Evolutionary conservation across 1,140 invertebrate genomes (phyloP), one percentile per base, ranked within the genome.

Genomic region (Drosophila littoralis): DNA sequence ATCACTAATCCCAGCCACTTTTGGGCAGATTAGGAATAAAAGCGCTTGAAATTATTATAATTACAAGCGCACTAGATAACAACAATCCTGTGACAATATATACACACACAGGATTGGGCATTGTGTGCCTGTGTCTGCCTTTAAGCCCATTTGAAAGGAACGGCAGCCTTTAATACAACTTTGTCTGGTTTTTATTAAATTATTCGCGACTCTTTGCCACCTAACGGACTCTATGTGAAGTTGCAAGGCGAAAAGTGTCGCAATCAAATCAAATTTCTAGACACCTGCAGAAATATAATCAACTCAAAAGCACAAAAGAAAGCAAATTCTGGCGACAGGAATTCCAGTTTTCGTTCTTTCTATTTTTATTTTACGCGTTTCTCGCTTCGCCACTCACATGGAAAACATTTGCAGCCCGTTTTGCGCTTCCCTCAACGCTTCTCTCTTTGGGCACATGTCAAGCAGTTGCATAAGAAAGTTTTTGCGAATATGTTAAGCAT

Each of bases 21-120:
- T 59, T 60, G 35, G 8, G 32, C 15, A 28, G 66, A 57, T 57
- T 15, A 52, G 46, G 12, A 61, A 52, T 48, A 58, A 52, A 50
- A 51, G 59, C 28, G 58, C 46, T 60, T 45, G 46, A 60, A 68
- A 69, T 61, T 60, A 60, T 69, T 61, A 32, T 46, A 61, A 69
- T 61, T 69, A 57, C 38, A 7, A 68, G 57, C 48, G 43, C 12
- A 28, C 43, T 32, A 54, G 33, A 54, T 64, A 50, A 45, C 40
- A 35, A 22, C 42, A 38, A 45, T 22, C 6, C 63, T 46, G n/a
- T 33, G n/a, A 46, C 15, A 46, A 54, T 13, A 17, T 6, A 17
- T 6, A 38, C 50, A 22, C 9, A 28, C 2, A 32, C 17, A 38
- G 40, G 9, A 38, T 8, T 52, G 22, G 35, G 50, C 7, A 15